Evolutionary conservation across 2,888 invertebrate species (phyloP).

Genomic region (Allolobophora icterica): DNA sequence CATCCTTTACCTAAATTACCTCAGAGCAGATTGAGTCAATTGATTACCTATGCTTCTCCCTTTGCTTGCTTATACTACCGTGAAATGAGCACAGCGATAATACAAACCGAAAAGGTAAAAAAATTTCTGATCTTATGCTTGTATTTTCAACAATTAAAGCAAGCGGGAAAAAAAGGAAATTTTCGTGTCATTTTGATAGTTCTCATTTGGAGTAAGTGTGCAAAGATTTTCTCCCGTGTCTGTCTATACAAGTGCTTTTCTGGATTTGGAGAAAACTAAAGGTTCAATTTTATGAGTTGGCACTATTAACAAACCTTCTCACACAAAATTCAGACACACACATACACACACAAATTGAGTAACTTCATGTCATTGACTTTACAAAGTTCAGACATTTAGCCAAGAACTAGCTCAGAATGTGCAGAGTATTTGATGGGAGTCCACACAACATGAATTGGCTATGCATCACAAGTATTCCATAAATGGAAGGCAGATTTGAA

Average conservation of each 20-base stretch:
- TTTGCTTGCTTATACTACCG: too few species aligned
- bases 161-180: neutral
- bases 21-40: neutral
- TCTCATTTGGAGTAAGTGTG: neutral
- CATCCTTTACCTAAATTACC: neutral
- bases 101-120: neutral
- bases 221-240: neutral
- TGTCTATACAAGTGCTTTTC: neutral
- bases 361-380: neutral
- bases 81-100: too few species aligned
- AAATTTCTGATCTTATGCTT: neutral
- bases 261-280: neutral
- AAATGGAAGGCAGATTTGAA: too few species aligned
- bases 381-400: constrained; percentile 1
- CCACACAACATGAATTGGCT: too few species aligned
- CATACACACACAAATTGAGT: neutral
- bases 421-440: neutral
- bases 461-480: too few species aligned
- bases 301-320: neutral
- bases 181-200: neutral
- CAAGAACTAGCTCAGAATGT: neutral
- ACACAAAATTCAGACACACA: too few species aligned
- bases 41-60: too few species aligned
- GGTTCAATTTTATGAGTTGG: neutral
- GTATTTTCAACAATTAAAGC: neutral